Conservation (phyloP, 1,140 invertebrate genomes). For the Gryllus bimaculatus region DNA sequence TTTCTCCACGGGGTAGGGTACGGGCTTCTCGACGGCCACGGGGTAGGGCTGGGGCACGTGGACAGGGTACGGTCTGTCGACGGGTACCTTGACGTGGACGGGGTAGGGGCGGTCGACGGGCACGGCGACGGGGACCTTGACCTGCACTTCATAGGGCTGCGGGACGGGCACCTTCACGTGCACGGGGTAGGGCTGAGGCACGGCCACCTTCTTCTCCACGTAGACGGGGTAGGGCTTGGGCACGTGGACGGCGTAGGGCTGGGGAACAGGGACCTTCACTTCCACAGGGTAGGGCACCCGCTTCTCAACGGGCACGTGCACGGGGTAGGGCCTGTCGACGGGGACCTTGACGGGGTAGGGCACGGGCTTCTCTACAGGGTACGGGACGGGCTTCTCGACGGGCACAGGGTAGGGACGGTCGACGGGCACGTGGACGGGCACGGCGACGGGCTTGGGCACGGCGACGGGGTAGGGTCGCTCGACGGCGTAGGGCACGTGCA, state of each 20-base stretch:
- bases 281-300: conserved; percentile 22
- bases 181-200: conserved; percentile 23
- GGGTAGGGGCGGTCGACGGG: conserved; percentile 20
- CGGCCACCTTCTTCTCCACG: conserved; percentile 21
- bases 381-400: conserved; percentile 53
- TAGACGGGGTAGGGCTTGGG: conserved; percentile 23
- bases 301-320: conserved; percentile 21
- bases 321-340: conserved; percentile 22
- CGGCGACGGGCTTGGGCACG: conserved; percentile 65
- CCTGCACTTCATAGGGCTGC: conserved; percentile 22
- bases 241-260: conserved; percentile 25
- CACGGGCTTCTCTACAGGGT: conserved; percentile 42
- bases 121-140: conserved; percentile 19
- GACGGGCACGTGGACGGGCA: conserved; percentile 33
- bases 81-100: conserved; percentile 21
- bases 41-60: conserved; percentile 23
- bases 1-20: conserved; percentile 24
- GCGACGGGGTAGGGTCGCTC: conserved; percentile 47
- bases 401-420: conserved; percentile 41
- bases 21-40: conserved; percentile 44
- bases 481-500: conserved; percentile 37
- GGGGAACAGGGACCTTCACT: conserved; percentile 21
- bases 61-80: conserved; percentile 22
- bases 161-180: conserved; percentile 22
- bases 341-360: conserved; percentile 31